phyloP scores from a whole-genome alignment of 2,113 vertebrate species.

The Macquaria ambigua region DNA sequence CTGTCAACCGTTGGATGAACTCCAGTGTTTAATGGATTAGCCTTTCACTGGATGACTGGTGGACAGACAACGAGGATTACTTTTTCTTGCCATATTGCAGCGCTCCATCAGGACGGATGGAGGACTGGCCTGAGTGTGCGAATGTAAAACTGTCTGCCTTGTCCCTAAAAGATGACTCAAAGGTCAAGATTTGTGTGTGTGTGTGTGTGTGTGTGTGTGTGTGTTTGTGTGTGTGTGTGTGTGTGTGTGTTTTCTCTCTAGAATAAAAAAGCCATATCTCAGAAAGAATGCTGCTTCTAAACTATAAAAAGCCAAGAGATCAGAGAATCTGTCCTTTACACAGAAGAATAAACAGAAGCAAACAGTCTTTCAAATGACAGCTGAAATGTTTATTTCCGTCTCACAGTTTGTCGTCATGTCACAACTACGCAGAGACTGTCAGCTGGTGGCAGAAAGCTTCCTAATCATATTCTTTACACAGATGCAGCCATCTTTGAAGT shows the following conservation, averaged over 20 bases:
- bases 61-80: conserved; percentile 61
- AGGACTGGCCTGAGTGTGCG: background rate
- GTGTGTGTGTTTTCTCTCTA: background rate
- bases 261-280: background rate
- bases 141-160: background rate
- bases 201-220: background rate
- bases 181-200: conserved; percentile 25
- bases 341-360: conserved; percentile 18
- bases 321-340: conserved; percentile 37
- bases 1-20: conserved; percentile 69
- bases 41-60: conserved; percentile 53
- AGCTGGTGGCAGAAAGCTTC: conserved; percentile 28
- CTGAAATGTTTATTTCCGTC: conserved; percentile 63
- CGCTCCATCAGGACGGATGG: background rate
- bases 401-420: conserved; percentile 18
- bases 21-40: conserved; percentile 67
- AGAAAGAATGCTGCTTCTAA: conserved; percentile 13
- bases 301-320: conserved; percentile 46
- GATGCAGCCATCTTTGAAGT: conserved; percentile 43
- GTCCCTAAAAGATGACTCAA: background rate
- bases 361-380: conserved; percentile 55
- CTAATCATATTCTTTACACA: conserved; percentile 34
- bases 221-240: background rate
- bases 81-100: conserved; percentile 41
- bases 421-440: conserved; percentile 37